Conservation (phyloP, 2,888 invertebrate genomes). For the Drosophila prolongata region DNA sequence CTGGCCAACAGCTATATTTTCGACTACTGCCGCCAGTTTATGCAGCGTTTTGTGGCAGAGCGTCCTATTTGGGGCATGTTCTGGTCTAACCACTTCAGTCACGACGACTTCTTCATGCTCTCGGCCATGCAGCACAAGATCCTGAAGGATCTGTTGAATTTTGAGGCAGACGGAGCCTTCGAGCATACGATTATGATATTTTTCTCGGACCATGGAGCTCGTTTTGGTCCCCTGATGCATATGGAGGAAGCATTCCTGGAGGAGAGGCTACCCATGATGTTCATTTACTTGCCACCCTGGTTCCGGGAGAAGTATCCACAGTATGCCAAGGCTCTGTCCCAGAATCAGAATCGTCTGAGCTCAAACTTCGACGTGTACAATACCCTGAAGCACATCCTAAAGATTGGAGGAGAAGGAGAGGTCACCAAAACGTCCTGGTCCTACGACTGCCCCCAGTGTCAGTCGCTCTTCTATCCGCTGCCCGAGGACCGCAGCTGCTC, state of each 20-base stretch:
- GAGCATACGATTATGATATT: constrained; percentile 89
- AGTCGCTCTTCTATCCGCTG: constrained; percentile 87
- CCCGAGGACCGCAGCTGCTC: constrained; percentile 87
- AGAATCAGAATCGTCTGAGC: constrained; percentile 87
- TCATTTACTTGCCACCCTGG: constrained; percentile 87
- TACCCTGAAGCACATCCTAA: constrained; percentile 87
- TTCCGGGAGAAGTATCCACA: constrained; percentile 86
- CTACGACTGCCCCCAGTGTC: constrained; percentile 87
- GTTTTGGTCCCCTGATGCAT: constrained; percentile 88
- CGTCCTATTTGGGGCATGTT: constrained; percentile 89
- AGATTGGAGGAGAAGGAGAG: constrained; percentile 68
- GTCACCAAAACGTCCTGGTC: constrained; percentile 63
- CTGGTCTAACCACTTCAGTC: constrained; percentile 90
- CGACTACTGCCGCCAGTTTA: constrained; percentile 88
- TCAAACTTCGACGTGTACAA: constrained; percentile 90
- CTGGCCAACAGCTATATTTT: constrained; percentile 87
- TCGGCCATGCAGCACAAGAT: constrained; percentile 88
- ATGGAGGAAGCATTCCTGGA: constrained; percentile 89
- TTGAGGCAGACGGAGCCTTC: constrained; percentile 86
- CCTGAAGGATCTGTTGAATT: constrained; percentile 86
- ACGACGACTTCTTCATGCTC: constrained; percentile 87
- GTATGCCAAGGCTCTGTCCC: constrained; percentile 85
- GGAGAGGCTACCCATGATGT: constrained; percentile 90
- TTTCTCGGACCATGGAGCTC: constrained; percentile 90
- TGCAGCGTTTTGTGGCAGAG: constrained; percentile 86